Percentiles rank a stretch among this genome's conserved stretches.
phyloP scores from a whole-genome alignment of 2,797 vertebrate genomes.

The Micrastur ruficollis region DNA sequence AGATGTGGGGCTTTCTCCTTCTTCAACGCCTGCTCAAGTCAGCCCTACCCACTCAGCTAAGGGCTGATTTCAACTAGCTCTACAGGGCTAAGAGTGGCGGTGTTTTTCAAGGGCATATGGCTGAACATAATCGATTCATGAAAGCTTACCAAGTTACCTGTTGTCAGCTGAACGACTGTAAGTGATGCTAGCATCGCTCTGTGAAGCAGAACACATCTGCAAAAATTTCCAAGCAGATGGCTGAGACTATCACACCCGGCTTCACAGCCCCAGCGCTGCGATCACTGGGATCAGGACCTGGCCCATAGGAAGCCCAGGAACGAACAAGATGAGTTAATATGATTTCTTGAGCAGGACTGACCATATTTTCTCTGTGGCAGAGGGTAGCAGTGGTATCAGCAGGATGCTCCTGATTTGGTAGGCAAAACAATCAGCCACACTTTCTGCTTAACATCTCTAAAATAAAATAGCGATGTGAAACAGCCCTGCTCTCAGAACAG shows the following conservation, averaged over 20 bases:
- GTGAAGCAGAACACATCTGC: not conserved
- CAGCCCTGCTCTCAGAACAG: not conserved
- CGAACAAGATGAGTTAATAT: fast-evolving
- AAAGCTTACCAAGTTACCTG: not conserved
- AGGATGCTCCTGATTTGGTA: not conserved
- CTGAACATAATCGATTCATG: not conserved
- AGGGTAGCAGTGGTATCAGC: not conserved
- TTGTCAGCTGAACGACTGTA: not conserved
- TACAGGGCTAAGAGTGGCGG: fast-evolving
- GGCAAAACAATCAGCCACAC: not conserved
- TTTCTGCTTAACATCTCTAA: not conserved
- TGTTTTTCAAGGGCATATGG: not conserved
- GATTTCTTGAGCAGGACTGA: not conserved
- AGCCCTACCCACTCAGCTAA: not conserved
- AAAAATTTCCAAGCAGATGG: not conserved
- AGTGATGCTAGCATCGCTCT: fast-evolving
- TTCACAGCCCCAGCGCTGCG: fast-evolving
- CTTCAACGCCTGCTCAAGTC: not conserved
- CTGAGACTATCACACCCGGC: not conserved
- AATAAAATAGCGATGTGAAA: not conserved
- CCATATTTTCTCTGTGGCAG: not conserved
- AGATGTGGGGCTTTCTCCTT: not conserved
- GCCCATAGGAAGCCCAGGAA: not conserved
- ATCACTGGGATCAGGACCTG: not conserved
- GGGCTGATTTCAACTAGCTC: not conserved